Conservation (phyloP, 2,797 vertebrate genomes). For the Gastrophryne carolinensis region DNA sequence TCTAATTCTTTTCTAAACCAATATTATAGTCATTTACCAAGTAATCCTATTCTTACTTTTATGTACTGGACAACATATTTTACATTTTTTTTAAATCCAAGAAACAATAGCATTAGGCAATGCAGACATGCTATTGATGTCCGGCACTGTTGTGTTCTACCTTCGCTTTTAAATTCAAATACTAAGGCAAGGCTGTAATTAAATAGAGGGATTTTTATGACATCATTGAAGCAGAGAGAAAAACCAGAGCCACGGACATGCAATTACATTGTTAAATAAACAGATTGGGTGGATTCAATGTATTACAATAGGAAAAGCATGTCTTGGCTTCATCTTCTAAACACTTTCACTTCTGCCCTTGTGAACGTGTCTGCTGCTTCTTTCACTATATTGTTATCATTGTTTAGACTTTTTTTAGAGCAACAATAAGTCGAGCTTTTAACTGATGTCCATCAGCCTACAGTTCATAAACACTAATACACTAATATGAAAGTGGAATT, state of each 20-base stretch:
- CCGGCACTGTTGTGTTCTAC: not conserved
- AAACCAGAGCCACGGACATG: slow-evolving; percentile 43
- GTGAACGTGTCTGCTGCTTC: slow-evolving; percentile 6
- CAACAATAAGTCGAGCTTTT: slow-evolving; percentile 15
- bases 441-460: not conserved
- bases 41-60: not conserved
- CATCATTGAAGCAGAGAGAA: slow-evolving; percentile 37
- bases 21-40: not conserved
- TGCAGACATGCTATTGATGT: not conserved
- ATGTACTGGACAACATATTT: not conserved
- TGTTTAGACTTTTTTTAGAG: not conserved
- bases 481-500: slow-evolving; percentile 15
- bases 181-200: slow-evolving; percentile 38
- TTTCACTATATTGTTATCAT: slow-evolving; percentile 33
- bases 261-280: slow-evolving; percentile 45
- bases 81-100: not conserved
- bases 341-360: not conserved
- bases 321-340: slow-evolving; percentile 4
- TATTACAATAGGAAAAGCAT: slow-evolving; percentile 34
- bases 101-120: not conserved
- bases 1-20: not conserved
- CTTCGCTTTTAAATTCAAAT: slow-evolving; percentile 16
- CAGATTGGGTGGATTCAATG: slow-evolving; percentile 38
- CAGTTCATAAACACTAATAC: slow-evolving; percentile 13
- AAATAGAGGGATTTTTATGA: slow-evolving; percentile 40